Percentiles rank a stretch among this genome's conserved stretches.
phyloP scores from a whole-genome alignment of 2,888 invertebrate species.

The Buathra laborator region DNA sequence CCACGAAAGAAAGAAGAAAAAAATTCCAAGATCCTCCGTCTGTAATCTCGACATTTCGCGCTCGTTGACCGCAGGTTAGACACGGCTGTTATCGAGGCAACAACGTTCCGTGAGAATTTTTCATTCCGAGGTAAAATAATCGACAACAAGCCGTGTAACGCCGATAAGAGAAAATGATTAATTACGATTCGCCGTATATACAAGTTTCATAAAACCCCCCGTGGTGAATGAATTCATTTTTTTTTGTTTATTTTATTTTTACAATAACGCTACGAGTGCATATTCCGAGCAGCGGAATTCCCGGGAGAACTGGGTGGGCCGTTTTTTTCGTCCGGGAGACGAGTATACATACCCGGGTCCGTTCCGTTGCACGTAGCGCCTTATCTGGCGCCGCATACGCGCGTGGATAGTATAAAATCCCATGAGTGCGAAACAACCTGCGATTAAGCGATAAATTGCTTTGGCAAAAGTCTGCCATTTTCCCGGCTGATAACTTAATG shows the following conservation, averaged over 20 bases:
- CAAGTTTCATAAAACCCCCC: constrained; percentile 54
- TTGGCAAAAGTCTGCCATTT: constrained; percentile 69
- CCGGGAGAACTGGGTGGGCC: constrained; percentile 62
- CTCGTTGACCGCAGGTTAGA: constrained; percentile 17
- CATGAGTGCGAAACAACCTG: constrained; percentile 63
- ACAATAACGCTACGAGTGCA: constrained; percentile 34
- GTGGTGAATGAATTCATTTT: constrained; percentile 33
- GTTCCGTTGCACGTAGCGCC: constrained; percentile 49
- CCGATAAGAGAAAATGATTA: constrained; percentile 65
- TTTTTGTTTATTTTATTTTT: constrained; percentile 4
- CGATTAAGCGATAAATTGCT: constrained; percentile 73
- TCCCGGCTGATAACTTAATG: constrained; percentile 71
- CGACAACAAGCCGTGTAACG: constrained; percentile 62
- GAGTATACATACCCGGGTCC: neutral
- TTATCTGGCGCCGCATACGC: constrained; percentile 63
- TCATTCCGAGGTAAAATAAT: constrained; percentile 48
- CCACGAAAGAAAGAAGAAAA: too few relatives aligned
- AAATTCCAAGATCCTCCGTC: constrained; percentile 13
- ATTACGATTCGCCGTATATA: constrained; percentile 42
- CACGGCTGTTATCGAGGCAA: neutral
- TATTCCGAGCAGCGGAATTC: constrained; percentile 48
- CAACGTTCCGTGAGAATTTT: constrained; percentile 18
- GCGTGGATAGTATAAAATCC: constrained; percentile 3
- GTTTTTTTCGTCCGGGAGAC: constrained; percentile 40
- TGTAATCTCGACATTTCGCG: constrained; percentile 42